phyloP scores from a whole-genome alignment of 1,140 invertebrate species.

The Drosophila nebulosa region DNA sequence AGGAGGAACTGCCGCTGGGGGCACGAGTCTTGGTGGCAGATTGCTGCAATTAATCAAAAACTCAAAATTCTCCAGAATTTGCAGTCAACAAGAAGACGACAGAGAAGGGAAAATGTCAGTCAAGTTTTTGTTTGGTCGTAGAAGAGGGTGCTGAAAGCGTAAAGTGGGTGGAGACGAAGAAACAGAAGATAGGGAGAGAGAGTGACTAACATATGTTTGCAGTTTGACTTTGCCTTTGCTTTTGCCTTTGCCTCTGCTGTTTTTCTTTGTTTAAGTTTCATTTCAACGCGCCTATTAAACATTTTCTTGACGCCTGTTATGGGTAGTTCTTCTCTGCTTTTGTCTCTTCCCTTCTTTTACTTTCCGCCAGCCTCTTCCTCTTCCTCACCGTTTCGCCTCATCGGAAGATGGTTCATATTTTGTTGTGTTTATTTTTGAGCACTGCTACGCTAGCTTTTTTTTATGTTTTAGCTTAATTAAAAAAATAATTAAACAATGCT shows the following conservation, averaged over 20 bases:
- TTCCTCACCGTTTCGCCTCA: background rate
- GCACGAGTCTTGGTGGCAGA: conserved; percentile 39
- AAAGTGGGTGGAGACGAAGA: background rate
- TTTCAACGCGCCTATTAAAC: conserved; percentile 57
- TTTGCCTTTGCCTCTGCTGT: conserved; percentile 12
- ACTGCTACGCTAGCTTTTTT: conserved; percentile 1
- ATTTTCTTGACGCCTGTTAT: conserved; percentile 54
- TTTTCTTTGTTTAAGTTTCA: conserved; percentile 61
- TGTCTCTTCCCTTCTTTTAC: background rate
- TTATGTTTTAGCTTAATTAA: conserved; percentile 53
- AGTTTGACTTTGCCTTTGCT: conserved; percentile 27
- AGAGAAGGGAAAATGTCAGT: conserved; percentile 29
- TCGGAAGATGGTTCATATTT: conserved; percentile 1
- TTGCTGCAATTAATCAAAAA: conserved; percentile 57
- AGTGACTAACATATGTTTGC: conserved; percentile 48
- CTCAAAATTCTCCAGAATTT: conserved; percentile 52
- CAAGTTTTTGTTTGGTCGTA: background rate
- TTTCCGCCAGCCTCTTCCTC: background rate
- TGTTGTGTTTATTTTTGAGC: conserved; percentile 8
- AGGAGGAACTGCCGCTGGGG: background rate
- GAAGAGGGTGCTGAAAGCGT: background rate
- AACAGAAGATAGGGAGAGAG: conserved; percentile 3
- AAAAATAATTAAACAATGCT: conserved; percentile 44
- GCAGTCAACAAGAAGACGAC: conserved; percentile 34
- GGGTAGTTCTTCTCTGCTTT: conserved; percentile 13